A percentile compares a stretch with the other conserved stretches of the same genome.
These are phyloP conservation scores for Propithecus deckenii DNA, from an alignment of 2,797 vertebrate genomes.

Conservation along the genomic window DNA sequence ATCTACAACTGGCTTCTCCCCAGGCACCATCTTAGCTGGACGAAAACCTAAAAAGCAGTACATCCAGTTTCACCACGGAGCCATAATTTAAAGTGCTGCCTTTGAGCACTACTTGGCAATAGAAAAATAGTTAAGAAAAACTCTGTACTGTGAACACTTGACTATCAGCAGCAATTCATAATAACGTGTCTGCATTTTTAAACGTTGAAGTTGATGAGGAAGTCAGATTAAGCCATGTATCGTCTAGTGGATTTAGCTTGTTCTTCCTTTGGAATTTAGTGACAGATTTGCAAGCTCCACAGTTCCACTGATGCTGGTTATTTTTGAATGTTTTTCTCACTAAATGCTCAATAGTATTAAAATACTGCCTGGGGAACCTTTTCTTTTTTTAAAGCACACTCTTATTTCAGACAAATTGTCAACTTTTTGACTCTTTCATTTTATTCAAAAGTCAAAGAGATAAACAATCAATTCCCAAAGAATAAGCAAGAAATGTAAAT, in stretches of 20 bases:
- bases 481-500: background rate
- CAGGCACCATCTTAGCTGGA: constrained; percentile 61
- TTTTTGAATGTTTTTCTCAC: constrained; percentile 41
- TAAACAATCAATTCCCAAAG: background rate
- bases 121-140: constrained; percentile 48
- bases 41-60: constrained; percentile 2
- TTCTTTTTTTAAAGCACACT: background rate
- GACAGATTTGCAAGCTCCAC: background rate
- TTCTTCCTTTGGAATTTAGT: background rate
- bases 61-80: constrained; percentile 29
- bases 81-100: constrained; percentile 23
- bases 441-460: constrained; percentile 20
- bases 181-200: background rate
- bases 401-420: constrained; percentile 16
- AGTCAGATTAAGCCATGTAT: background rate
- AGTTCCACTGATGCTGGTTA: background rate
- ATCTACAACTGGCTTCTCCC: constrained; percentile 46
- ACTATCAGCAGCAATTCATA: constrained; percentile 28
- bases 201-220: background rate
- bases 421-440: background rate
- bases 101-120: constrained; percentile 44
- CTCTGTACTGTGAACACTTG: background rate
- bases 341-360: constrained; percentile 1
- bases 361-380: background rate
- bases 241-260: background rate